Evolutionary conservation across 1,140 invertebrate genomes (phyloP).

Genomic region (Bombyx mori): DNA sequence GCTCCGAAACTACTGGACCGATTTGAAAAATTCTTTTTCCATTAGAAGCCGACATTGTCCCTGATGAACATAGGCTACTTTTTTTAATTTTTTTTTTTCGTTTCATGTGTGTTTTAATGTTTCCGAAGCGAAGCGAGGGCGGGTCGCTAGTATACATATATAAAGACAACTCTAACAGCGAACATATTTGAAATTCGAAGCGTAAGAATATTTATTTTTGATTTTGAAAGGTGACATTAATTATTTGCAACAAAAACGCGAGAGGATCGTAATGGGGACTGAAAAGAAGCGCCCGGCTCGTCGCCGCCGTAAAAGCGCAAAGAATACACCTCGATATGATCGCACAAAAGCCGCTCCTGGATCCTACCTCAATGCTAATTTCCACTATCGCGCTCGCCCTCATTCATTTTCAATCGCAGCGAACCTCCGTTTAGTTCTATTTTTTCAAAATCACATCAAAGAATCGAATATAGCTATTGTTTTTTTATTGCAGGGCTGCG

Average conservation of each 20-base stretch:
- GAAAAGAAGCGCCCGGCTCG: constrained; percentile 43
- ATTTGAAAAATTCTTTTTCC: too few species aligned
- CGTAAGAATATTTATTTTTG: background rate
- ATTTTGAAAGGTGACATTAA: constrained; percentile 37
- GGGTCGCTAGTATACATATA: too few species aligned
- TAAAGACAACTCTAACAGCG: too few species aligned
- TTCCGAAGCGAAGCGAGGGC: too few species aligned
- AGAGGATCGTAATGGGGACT: constrained; percentile 55
- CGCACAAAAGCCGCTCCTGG: constrained; percentile 67
- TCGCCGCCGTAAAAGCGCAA: constrained; percentile 65
- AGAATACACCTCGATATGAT: constrained; percentile 71
- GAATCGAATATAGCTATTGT: constrained; percentile 67
- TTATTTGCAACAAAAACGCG: constrained; percentile 62
- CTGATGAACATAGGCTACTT: too few species aligned
- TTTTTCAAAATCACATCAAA: constrained; percentile 70
- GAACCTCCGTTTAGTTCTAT: constrained; percentile 59
- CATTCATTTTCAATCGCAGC: constrained; percentile 70
- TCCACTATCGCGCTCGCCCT: constrained; percentile 70
- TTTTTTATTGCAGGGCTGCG: constrained; percentile 59
- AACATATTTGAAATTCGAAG: too few species aligned
- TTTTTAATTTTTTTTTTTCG: too few species aligned
- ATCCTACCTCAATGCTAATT: constrained; percentile 70
- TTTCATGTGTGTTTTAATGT: too few species aligned
- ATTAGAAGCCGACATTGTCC: too few species aligned
- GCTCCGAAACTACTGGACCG: too few species aligned